Evolutionary conservation across 2,113 vertebrate species (phyloP).

Genomic region (Hylia prasina): DNA sequence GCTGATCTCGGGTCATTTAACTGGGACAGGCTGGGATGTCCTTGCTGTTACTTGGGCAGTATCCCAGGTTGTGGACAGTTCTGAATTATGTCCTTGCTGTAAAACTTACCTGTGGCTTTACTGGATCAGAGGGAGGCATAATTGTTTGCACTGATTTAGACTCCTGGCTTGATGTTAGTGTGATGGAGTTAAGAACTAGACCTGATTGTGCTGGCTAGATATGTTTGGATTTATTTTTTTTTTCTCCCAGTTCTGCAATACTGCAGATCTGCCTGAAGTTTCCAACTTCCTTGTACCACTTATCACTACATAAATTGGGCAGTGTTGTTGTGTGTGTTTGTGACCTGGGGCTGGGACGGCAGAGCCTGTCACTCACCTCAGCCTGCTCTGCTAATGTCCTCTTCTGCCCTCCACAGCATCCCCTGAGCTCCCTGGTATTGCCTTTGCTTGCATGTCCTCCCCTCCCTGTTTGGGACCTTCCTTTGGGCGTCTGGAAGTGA

Average conservation of each 20-base stretch:
- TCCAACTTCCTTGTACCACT: not conserved
- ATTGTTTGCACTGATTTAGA: not conserved
- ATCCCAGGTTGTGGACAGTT: not conserved
- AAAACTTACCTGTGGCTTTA: not conserved
- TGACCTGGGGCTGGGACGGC: not conserved
- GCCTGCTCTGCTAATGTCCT: not conserved
- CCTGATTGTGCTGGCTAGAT: not conserved
- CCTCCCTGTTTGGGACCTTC: not conserved
- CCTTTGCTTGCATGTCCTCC: not conserved
- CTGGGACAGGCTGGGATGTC: constrained; percentile 10
- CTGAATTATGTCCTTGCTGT: not conserved
- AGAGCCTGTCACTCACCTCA: not conserved
- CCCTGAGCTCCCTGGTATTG: not conserved
- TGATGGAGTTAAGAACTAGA: not conserved
- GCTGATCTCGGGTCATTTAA: constrained; percentile 19
- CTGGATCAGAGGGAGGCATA: not conserved
- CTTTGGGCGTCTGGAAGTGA: not conserved
- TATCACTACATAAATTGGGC: not conserved
- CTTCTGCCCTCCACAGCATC: not conserved
- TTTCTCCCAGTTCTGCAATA: not conserved
- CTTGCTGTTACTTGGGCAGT: not conserved
- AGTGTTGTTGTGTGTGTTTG: not conserved
- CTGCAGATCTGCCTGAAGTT: not conserved
- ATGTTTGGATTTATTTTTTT: not conserved
- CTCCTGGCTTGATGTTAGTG: not conserved